Base-by-base conservation (phyloP, 1,140 invertebrate species). In the Popillia japonica region DNA sequence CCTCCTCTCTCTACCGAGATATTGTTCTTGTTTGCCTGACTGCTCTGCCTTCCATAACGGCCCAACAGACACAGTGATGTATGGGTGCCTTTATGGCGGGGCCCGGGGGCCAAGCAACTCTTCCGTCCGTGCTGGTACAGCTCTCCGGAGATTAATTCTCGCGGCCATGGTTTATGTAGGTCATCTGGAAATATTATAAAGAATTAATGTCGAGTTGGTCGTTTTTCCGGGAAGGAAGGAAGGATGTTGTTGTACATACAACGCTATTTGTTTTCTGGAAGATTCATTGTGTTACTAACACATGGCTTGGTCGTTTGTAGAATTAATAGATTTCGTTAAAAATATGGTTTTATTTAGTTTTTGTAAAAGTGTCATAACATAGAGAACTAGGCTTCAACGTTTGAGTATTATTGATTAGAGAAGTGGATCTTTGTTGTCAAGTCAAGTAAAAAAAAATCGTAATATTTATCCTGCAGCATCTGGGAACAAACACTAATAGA, bases 21-120 rank as follows among this genome's bases (percentile, higher is more conserved):
- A 82, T 82, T 80, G 78, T 79, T 81, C 74, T 78, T 20, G 61
- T 22, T 68, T 20, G 76, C 78, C 80, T 79, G 72, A 83, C 82
- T 82, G 81, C 82, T 80, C 79, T 80, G 79, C 82, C 82, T 81
- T 79, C 78, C 81, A 17, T 82, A 83, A 82, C 79, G 81, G 78
- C 80, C 79, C 81, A 78, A 82, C 82, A 81, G 82, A 82, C 82
- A 82, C 82, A 83, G 77, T 82, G 82, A 83, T 75, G 79, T 81
- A 83, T 76, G 48, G 75, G 40, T 40, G 27, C 73, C 61, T 78
- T 44, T 74, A 74, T 44, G 41, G 27, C 41, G 27, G 42, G 68
- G 41, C 77, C 27, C 61, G 41, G 72, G 72, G 72, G 41, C 72
- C 41, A 34, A 34, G 40, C 72, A 41, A 74, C 72, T 74, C 72